phyloP scores from a whole-genome alignment of 2,888 invertebrate genomes.

The Himalopsyche japonica region DNA sequence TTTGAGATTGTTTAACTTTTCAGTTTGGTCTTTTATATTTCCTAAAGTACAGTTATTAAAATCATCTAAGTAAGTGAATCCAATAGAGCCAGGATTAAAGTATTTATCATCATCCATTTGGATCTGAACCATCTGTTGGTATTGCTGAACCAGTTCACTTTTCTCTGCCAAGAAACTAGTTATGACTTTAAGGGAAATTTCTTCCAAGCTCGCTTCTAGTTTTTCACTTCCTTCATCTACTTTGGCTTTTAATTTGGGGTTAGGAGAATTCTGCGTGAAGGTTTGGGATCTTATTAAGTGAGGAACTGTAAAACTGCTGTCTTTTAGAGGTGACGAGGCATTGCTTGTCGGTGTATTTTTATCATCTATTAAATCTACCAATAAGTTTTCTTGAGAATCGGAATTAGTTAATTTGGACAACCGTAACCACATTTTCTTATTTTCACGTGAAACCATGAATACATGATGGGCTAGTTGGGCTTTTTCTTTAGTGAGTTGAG shows the following conservation, averaged over 20 bases:
- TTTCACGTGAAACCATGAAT: constrained; percentile 80
- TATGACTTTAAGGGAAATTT: constrained; percentile 73
- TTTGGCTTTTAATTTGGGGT: constrained; percentile 58
- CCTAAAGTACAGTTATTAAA: constrained; percentile 64
- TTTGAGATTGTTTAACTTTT: constrained; percentile 65
- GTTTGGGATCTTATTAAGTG: constrained; percentile 64
- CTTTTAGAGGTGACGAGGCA: constrained; percentile 40
- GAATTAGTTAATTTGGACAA: constrained; percentile 67
- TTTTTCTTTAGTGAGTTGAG: constrained; percentile 74
- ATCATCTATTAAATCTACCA: constrained; percentile 10
- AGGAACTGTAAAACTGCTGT: constrained; percentile 44
- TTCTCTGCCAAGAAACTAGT: constrained; percentile 72
- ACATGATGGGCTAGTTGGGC: constrained; percentile 76
- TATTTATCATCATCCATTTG: constrained; percentile 58
- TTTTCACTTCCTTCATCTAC: constrained; percentile 60
- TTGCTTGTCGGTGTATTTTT: constrained; percentile 41
- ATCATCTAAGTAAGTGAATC: constrained; percentile 63
- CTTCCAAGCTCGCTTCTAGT: constrained; percentile 71
- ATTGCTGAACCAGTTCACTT: constrained; percentile 68
- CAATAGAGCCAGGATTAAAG: constrained; percentile 64
- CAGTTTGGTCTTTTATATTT: constrained; percentile 68
- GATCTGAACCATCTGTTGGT: constrained; percentile 68
- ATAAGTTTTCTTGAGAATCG: constrained; percentile 50
- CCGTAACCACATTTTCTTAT: constrained; percentile 77
- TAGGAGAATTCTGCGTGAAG: constrained; percentile 70